Base-by-base conservation (phyloP, 2,113 vertebrate species). In the Prinia subflava region DNA sequence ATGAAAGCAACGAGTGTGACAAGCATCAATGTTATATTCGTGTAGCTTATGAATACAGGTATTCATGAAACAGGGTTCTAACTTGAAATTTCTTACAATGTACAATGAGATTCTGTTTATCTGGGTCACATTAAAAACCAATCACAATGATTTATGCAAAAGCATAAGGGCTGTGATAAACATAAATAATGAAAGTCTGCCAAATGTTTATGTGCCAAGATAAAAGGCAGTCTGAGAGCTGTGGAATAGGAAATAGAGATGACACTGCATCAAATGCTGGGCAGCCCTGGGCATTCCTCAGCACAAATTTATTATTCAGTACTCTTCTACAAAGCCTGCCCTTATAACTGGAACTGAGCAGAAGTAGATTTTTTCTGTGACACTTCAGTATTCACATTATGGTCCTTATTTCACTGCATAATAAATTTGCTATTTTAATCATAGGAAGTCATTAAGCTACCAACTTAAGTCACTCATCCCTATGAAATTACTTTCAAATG, bases 131-230 rank as follows among this genome's bases (percentile, higher is more conserved):
- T 90, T 81, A 95, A 92, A 95, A 88, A 86, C 81, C 84, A 83
- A 86, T 92, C 44, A 10, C 44, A 93, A 94, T 92, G 47, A 83
- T 92, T 95, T 87, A 94, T 95, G 92, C 77, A 96, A 83, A 73
- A 91, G 53, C 44, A 70, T 91, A 92, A 87, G 30, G 63, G 27
- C 39, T 77, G 14, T 59, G 55, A 85, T 94, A 89, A 94, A 87
- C n/a, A 23, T 75, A 78, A 92, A 71, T 57, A 89, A 85, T n/a
- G 55, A 82, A 93, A 82, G 14, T 15, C 49, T 73, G 16, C 47
- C 39, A 53, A 79, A 67, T 65, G 55, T 79, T 75, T 82, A 59
- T 78, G 60, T 76, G 46, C 31, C 23, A 42, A 87, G 63, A 69
- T 50, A 57, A 94, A 95, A 86, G 75, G n/a, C 24, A 80, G 30